Evolutionary conservation across 2,888 invertebrate species (phyloP), one percentile per base, ranked within the genome.

Genomic region (Eristalinus sepulchralis): DNA sequence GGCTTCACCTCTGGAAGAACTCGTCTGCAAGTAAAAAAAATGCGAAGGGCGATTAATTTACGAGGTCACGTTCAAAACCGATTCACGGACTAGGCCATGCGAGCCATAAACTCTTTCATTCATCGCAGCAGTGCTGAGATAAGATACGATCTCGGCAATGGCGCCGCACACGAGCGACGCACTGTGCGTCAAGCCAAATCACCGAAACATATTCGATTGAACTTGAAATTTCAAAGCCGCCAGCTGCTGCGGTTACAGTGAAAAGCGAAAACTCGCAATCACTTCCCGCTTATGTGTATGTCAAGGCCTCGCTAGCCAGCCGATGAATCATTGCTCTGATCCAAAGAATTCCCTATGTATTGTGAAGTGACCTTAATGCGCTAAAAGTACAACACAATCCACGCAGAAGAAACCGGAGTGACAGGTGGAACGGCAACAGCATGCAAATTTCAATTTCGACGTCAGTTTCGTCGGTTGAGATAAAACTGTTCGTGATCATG

Each of bases 1-100:
- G 99, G 99, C 91, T 97, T 95, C 2, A 99, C 98, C 27, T 96
- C 95, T 1, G 99, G 98, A 87, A 98, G 94, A 11, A 99, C 99
- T 90, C 95, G 95, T 90, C 96, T 96, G 91, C 2, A 24, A 8
- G 6, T 31, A 94, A 93, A 85, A 72, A 75, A 66, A 36, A 77
- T 47, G 17, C n/a, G 47, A 17, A 47, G 17, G 8, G n/a, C 47
- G 17, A 47, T 47, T 17, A 47, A 8, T 17, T 47, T 17, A 27
- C 27, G 39, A 77, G 8, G 22, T 60, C 9, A 59, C 27, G 64
- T 33, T 17, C 2, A 31, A n/a, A 67, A 20, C 11, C 33, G 5
- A 27, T 47, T 55, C 34, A 47, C 3, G n/a, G 39, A 13, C 39
- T 39, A 39, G 39, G 39, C 39, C 39, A 39, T 39, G 4, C 6